Evolutionary conservation across 2,113 vertebrate species (phyloP), one percentile per base, ranked within the genome.

Genomic region (Lasiurus borealis): DNA sequence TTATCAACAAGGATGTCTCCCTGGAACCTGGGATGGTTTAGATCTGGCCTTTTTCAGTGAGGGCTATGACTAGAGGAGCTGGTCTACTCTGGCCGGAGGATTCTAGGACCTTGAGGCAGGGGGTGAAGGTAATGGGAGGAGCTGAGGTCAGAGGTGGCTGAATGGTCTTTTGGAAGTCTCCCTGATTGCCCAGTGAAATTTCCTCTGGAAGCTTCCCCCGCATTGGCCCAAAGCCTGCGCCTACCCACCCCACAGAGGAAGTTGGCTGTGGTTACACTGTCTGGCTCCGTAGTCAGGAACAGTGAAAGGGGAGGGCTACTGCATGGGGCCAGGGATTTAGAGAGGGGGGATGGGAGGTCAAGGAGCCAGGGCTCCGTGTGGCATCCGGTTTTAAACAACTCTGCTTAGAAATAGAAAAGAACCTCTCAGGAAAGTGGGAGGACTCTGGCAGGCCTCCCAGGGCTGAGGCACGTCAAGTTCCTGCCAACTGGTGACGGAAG

Each of bases 391-490:
- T 97, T 76, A 93, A 90, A 92, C 57, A 88, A 87, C 91, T 95
- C 62, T 69, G 34, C 88, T 92, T 96, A 91, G 95, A 96, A 96
- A 82, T 7, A 92, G 87, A 91, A 95, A 72, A 90, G 72, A 90
- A 66, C 46, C 88, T 75, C 57, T 94, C 68, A 0, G 48, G 91
- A 88, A 96, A 86, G 88, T 73, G 94, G 95, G 93, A 93, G 94
- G 95, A 34, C 62, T 83, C 82, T 98, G 97, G 98, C 96, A 91
- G 77, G 64, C 31, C 4, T 96, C 97, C 89, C 50, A 29, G 92
- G 89, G 34, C 31, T 36, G 44, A 87, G 85, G 91, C 93, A 93
- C 91, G 71, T 62, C 62, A 44, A 96, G 95, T 97, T 96, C 96
- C 75, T 92, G 96, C 94, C 95, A 95, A 69, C 44, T 81, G 23